A percentile compares a stretch with the other conserved stretches of the same genome.
These are phyloP conservation scores for Procavia capensis DNA, from an alignment of 2,113 vertebrate species.

Conservation along the genomic window DNA sequence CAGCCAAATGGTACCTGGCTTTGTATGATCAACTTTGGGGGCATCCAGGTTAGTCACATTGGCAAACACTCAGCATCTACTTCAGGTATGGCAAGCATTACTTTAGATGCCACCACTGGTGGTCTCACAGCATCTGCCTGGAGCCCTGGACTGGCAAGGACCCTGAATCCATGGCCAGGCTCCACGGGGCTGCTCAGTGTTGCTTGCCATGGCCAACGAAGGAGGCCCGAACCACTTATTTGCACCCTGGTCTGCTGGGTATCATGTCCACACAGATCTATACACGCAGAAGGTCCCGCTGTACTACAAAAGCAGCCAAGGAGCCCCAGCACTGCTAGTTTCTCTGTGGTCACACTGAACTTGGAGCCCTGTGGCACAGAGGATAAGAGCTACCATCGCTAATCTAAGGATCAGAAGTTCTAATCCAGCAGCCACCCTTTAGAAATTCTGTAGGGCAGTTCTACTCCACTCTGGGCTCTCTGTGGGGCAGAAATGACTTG, in stretches of 20 bases:
- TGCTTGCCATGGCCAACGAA: neutral
- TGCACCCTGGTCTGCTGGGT: neutral
- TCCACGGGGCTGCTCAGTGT: neutral
- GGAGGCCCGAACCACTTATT: neutral
- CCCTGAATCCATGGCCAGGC: neutral
- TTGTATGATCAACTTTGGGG: neutral
- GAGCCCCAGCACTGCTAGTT: neutral
- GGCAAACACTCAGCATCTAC: neutral
- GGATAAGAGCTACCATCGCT: no score
- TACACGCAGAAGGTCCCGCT: neutral
- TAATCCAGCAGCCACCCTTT: no score
- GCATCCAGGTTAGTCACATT: neutral
- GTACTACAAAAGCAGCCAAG: accelerated
- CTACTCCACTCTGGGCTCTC: no score
- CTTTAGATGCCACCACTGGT: neutral
- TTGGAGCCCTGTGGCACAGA: neutral
- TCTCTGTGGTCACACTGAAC: neutral
- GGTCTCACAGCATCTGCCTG: neutral
- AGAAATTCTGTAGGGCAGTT: no score
- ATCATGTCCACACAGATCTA: neutral
- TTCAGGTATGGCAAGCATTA: neutral
- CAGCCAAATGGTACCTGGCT: neutral
- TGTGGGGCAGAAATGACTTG: no score
- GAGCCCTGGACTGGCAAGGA: neutral
- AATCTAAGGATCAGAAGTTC: no score